Conservation (phyloP, 2,888 invertebrate species). For the Bhutanitis thaidina region DNA sequence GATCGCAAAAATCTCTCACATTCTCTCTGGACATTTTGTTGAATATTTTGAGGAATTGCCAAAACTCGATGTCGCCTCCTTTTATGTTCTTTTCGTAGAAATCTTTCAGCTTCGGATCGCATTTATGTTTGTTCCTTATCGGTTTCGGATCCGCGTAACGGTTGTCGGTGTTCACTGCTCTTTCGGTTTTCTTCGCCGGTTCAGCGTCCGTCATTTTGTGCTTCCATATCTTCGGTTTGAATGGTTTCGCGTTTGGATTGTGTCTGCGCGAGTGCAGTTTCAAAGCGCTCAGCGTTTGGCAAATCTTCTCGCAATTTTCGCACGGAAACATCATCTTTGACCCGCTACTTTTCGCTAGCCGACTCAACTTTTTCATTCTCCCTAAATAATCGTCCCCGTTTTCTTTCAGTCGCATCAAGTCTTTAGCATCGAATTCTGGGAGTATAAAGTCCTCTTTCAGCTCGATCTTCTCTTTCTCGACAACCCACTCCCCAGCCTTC, state of each 20-base stretch:
- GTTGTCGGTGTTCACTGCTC: conserved; percentile 24
- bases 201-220: conserved; percentile 33
- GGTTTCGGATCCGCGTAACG: conserved; percentile 49
- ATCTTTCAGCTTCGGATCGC: conserved; percentile 50
- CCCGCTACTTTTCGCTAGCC: conserved; percentile 42
- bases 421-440: conserved; percentile 36
- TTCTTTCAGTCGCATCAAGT: conserved; percentile 29
- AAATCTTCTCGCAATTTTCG: conserved; percentile 55
- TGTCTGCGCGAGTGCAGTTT: conserved; percentile 54
- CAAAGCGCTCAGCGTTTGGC: conserved; percentile 48
- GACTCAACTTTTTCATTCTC: conserved; percentile 42
- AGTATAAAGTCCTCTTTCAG: conserved; percentile 32
- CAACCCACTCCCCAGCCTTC: conserved; percentile 53
- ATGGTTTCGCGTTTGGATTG: conserved; percentile 50
- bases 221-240: conserved; percentile 50
- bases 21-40: conserved; percentile 59
- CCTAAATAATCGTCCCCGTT: conserved; percentile 39
- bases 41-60: conserved; percentile 66
- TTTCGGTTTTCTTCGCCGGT: neutral
- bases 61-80: conserved; percentile 61
- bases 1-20: conserved; percentile 50
- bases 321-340: conserved; percentile 56
- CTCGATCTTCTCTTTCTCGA: conserved; percentile 38
- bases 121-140: conserved; percentile 53
- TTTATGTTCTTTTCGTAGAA: conserved; percentile 59